Evolutionary conservation across 2,113 vertebrate species (phyloP).

Genomic region (Gopherus flavomarginatus): DNA sequence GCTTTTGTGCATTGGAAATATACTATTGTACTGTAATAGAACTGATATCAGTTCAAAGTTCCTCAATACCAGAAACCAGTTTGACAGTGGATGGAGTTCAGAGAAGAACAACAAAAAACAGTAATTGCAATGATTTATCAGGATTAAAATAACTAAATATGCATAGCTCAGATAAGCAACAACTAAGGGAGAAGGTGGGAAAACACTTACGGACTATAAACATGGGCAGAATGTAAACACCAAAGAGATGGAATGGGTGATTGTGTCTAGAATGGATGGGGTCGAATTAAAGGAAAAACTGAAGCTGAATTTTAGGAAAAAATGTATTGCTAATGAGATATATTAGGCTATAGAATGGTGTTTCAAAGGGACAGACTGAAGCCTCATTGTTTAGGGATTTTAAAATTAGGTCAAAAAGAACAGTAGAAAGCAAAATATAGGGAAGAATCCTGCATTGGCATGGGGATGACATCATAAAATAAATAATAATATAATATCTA

Average conservation of each 20-base stretch:
- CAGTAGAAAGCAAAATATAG: background rate
- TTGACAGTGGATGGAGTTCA: background rate
- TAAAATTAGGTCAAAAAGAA: background rate
- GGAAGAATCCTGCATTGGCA: background rate
- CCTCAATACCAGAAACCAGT: background rate
- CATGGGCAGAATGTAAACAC: background rate
- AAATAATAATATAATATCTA: background rate
- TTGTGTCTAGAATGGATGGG: background rate
- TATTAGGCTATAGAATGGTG: background rate
- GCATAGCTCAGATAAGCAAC: background rate
- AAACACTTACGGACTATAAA: background rate
- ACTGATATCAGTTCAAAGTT: background rate
- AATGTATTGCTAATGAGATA: background rate
- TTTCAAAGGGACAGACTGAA: background rate
- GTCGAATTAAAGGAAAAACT: background rate
- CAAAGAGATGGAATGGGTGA: background rate
- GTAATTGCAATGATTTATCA: background rate
- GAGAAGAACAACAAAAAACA: background rate
- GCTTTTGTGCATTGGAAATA: background rate
- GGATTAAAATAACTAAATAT: background rate
- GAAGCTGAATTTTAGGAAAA: background rate
- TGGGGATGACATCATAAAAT: background rate
- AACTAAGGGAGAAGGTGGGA: background rate
- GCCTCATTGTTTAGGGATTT: background rate
- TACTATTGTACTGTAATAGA: background rate